phyloP scores from a whole-genome alignment of 2,113 vertebrate species.

The Cichladusa arquata region DNA sequence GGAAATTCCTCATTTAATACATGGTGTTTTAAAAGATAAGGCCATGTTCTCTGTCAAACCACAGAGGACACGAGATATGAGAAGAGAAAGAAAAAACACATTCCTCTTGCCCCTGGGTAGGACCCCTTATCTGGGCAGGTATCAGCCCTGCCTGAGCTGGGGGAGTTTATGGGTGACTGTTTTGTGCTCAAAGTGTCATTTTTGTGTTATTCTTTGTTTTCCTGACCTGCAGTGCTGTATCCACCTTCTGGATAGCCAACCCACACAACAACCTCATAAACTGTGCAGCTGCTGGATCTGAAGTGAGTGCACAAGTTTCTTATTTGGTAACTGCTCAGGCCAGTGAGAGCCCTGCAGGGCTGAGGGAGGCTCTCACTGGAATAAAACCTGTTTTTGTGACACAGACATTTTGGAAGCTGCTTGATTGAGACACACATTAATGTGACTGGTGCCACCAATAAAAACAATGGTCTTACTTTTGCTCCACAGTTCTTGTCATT shows the following conservation, averaged over 20 bases:
- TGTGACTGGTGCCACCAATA: not conserved
- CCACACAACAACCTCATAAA: slow-evolving; percentile 97
- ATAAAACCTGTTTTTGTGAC: not conserved
- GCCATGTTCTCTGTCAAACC: not conserved
- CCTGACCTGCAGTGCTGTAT: slow-evolving; percentile 82
- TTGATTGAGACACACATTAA: not conserved
- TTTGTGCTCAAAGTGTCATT: not conserved
- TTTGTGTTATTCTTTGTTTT: not conserved
- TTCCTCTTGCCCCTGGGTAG: not conserved
- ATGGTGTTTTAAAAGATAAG: slow-evolving; percentile 11
- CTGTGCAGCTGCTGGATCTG: slow-evolving; percentile 93
- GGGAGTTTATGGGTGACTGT: not conserved
- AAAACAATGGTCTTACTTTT: not conserved
- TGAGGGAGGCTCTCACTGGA: not conserved
- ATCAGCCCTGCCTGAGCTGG: not conserved
- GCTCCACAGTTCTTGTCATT: not conserved
- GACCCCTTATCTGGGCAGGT: not conserved
- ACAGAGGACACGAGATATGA: not conserved
- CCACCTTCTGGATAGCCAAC: slow-evolving; percentile 98
- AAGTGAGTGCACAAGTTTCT: slow-evolving; percentile 77
- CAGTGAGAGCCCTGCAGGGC: not conserved
- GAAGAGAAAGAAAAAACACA: not conserved
- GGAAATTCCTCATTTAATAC: slow-evolving; percentile 48
- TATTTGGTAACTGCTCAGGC: not conserved
- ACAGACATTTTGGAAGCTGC: not conserved